Evolutionary conservation across 2,888 invertebrate species (phyloP).

Genomic region (Exocentrus adspersus): DNA sequence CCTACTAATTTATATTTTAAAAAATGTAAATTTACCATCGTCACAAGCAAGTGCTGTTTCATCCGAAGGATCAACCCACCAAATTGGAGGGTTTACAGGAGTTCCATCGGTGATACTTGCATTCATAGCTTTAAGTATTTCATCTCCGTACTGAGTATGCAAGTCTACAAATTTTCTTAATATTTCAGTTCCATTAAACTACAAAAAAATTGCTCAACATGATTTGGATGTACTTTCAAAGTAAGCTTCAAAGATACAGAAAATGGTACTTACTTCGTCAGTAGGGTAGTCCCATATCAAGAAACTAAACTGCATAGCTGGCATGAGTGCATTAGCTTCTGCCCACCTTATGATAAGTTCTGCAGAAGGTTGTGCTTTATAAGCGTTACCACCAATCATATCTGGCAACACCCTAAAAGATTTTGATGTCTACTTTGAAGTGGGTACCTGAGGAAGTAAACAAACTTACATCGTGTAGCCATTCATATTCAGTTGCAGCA

Average conservation of each 20-base stretch:
- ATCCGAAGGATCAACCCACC: conserved; percentile 84
- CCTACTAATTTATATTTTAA: neutral
- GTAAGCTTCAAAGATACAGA: neutral
- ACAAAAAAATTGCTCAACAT: neutral
- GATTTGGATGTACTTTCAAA: neutral
- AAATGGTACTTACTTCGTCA: conserved; percentile 53
- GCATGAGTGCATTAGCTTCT: conserved; percentile 80
- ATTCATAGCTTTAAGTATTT: conserved; percentile 72
- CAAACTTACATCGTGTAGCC: conserved; percentile 61
- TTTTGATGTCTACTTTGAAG: neutral
- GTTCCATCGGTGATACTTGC: conserved; percentile 70
- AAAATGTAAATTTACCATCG: conserved; percentile 64
- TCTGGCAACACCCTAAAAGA: conserved; percentile 74
- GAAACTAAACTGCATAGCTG: conserved; percentile 81
- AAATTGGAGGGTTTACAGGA: conserved; percentile 83
- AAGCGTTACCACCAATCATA: conserved; percentile 75
- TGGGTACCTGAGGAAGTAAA: neutral
- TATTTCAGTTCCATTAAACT: conserved; percentile 70
- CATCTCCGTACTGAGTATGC: conserved; percentile 71
- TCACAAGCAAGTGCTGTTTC: conserved; percentile 68
- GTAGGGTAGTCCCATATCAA: conserved; percentile 78
- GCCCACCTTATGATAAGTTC: conserved; percentile 83
- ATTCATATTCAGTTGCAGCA: conserved; percentile 69
- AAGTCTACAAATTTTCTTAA: conserved; percentile 72
- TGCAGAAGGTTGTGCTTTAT: conserved; percentile 61